phyloP scores from a whole-genome alignment of 2,797 vertebrate genomes.

The Otus scops region DNA sequence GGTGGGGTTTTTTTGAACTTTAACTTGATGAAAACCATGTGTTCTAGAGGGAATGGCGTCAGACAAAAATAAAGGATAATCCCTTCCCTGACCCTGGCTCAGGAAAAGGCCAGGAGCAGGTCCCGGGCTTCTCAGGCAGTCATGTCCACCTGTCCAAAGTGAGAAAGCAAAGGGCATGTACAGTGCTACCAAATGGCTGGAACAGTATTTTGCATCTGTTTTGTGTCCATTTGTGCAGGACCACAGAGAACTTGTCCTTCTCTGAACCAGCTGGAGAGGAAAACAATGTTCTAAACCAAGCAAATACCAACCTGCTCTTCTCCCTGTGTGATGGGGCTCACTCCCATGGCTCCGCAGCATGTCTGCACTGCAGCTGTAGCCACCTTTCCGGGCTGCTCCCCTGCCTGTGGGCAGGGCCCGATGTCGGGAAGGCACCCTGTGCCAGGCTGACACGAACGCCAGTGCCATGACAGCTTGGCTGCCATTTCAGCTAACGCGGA shows the following conservation, averaged over 20 bases:
- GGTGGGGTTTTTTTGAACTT: background rate
- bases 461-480: background rate
- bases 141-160: background rate
- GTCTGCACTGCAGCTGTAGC: background rate
- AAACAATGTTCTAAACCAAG: background rate
- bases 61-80: background rate
- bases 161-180: background rate
- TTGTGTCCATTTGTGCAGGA: background rate
- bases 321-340: accelerated
- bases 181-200: background rate
- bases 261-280: background rate
- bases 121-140: background rate
- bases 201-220: background rate
- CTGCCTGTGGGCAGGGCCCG: background rate
- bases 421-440: background rate
- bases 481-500: background rate
- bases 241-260: background rate
- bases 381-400: background rate
- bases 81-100: background rate
- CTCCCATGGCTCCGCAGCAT: background rate
- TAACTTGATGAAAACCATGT: background rate
- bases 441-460: background rate
- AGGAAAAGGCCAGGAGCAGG: background rate
- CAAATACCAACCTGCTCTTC: background rate
- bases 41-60: background rate